These are phyloP conservation scores for Xestoiulus laeticollis DNA, from an alignment of 2,888 invertebrate species.

Conservation along the genomic window DNA sequence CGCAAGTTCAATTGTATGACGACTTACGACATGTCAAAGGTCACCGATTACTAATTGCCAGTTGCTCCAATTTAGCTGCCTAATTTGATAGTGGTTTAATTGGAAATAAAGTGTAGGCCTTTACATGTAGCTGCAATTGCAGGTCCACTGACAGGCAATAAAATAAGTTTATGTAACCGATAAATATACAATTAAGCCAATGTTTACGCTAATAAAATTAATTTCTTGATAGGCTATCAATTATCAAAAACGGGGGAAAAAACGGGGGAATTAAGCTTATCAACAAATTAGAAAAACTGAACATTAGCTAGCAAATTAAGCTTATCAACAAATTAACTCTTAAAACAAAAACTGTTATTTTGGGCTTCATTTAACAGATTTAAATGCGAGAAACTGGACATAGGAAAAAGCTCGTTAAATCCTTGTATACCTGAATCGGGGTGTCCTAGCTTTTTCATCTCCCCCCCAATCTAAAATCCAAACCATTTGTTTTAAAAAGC, in stretches of 20 bases:
- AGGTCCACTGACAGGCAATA: not conserved
- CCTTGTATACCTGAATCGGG: not conserved
- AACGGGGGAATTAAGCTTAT: not conserved
- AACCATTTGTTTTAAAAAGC: not conserved
- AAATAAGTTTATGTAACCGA: not conserved
- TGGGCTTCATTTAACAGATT: not conserved
- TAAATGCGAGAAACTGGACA: not conserved
- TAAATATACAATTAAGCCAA: constrained; percentile 9
- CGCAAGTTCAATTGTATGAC: too few species aligned
- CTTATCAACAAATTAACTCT: not conserved
- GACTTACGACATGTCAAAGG: not conserved
- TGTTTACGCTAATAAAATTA: not conserved
- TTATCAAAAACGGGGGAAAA: not conserved
- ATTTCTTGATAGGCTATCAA: not conserved
- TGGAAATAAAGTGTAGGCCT: not conserved
- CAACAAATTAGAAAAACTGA: too few species aligned
- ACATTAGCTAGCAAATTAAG: too few species aligned
- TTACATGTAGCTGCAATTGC: too few species aligned
- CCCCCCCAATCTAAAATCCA: not conserved
- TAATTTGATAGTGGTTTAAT: not conserved
- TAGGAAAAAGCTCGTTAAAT: not conserved
- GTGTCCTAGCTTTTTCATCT: not conserved
- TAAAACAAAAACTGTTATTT: not conserved
- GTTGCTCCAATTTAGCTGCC: not conserved
- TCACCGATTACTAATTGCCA: not conserved